Conservation (phyloP, 2,888 invertebrate genomes). For the Aphodius sticticus region DNA sequence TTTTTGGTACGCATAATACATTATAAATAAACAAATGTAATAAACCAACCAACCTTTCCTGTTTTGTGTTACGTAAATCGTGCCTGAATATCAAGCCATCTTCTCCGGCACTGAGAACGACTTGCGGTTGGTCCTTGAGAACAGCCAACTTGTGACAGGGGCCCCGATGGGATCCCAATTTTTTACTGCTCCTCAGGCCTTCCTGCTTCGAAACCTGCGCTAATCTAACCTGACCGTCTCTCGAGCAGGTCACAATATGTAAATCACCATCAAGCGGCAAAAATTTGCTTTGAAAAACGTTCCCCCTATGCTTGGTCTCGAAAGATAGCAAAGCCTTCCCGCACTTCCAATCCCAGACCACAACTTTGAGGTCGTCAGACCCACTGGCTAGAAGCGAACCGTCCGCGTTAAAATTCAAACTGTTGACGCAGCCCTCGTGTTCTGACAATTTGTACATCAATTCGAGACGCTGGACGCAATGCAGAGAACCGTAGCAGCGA, state of each 20-base stretch:
- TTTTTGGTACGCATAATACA: no score
- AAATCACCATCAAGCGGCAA: constrained; percentile 79
- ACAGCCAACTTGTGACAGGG: constrained; percentile 88
- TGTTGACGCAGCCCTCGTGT: constrained; percentile 92
- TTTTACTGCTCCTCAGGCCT: constrained; percentile 61
- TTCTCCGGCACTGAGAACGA: constrained; percentile 87
- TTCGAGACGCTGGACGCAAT: constrained; percentile 83
- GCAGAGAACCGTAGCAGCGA: constrained; percentile 81
- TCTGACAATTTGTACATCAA: constrained; percentile 77
- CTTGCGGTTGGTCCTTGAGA: constrained; percentile 76
- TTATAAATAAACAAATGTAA: no score
- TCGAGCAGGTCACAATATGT: constrained; percentile 86
- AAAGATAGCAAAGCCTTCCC: constrained; percentile 72
- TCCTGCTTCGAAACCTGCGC: constrained; percentile 67
- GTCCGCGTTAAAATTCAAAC: constrained; percentile 86
- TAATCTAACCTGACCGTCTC: constrained; percentile 85
- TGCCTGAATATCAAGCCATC: constrained; percentile 83
- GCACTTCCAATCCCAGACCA: constrained; percentile 91
- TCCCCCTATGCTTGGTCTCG: constrained; percentile 83
- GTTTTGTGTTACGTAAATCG: constrained; percentile 79
- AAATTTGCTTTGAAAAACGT: constrained; percentile 93
- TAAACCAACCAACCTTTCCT: constrained; percentile 64
- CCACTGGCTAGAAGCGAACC: constrained; percentile 84
- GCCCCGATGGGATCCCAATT: constrained; percentile 73
- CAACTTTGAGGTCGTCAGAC: constrained; percentile 87